A percentile compares a stretch with the other conserved stretches of the same genome.
These are phyloP conservation scores for Campylomormyrus tamandua DNA, from an alignment of 2,113 vertebrate genomes.

Conservation along the genomic window DNA sequence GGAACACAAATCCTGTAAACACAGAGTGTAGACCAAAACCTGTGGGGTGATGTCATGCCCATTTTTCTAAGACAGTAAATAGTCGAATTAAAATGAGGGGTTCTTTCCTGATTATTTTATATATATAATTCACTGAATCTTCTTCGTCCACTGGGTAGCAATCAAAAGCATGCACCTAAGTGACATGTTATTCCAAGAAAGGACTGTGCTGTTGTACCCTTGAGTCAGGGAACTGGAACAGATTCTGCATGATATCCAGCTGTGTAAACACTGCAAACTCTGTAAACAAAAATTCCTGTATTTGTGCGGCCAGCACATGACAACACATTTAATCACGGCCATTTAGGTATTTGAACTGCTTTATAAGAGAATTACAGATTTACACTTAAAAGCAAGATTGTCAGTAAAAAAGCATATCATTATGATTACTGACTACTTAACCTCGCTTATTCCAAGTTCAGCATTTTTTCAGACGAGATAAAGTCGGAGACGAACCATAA, in stretches of 20 bases:
- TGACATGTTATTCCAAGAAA: not conserved
- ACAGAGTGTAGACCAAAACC: not conserved
- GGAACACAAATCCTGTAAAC: not conserved
- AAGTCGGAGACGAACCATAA: not conserved
- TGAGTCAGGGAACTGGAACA: not conserved
- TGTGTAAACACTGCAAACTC: not conserved
- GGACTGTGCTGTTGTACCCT: not conserved
- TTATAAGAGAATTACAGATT: not conserved
- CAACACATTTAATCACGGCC: not conserved
- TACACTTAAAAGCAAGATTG: slow-evolving; percentile 1
- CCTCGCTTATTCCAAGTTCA: not conserved
- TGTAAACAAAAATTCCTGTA: not conserved
- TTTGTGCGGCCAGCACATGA: not conserved
- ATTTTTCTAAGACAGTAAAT: not conserved
- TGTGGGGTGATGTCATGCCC: not conserved
- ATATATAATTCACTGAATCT: not conserved
- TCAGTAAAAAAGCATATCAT: not conserved
- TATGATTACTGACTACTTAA: not conserved
- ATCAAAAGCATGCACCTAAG: not conserved
- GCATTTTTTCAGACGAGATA: not conserved
- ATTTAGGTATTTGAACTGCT: not conserved
- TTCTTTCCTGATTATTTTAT: not conserved
- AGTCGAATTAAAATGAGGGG: not conserved
- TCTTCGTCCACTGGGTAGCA: not conserved
- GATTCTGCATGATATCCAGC: slow-evolving; percentile 1